Evolutionary conservation across 2,888 invertebrate genomes (phyloP).

Genomic region (Mesochorus sp.): DNA sequence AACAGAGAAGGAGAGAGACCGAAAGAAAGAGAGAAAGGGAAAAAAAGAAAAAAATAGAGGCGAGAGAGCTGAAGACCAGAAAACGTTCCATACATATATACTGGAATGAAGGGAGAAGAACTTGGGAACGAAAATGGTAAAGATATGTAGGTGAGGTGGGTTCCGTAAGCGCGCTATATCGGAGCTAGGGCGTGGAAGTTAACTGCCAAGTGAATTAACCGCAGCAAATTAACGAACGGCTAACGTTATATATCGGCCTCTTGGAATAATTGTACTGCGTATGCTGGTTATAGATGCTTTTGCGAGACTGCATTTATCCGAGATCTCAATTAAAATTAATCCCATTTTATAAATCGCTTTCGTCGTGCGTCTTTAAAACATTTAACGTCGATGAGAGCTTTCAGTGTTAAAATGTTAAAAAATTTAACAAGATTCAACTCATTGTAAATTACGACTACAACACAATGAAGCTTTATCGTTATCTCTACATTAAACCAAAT

Average conservation of each 20-base stretch:
- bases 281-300: neutral
- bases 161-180: slow-evolving; percentile 10
- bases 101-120: slow-evolving; percentile 13
- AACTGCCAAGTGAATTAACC: slow-evolving; percentile 64
- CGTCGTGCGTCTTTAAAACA: too few species aligned
- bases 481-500: too few species aligned
- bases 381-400: too few species aligned
- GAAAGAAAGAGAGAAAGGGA: neutral
- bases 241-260: slow-evolving; percentile 54
- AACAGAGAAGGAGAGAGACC: slow-evolving; percentile 4
- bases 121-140: slow-evolving; percentile 20
- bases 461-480: too few species aligned
- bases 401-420: too few species aligned
- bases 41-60: slow-evolving; percentile 13
- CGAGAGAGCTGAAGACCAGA: neutral
- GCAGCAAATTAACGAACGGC: slow-evolving; percentile 68
- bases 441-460: too few species aligned
- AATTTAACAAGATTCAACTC: too few species aligned
- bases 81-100: neutral
- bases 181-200: neutral
- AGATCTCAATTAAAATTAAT: slow-evolving; percentile 15
- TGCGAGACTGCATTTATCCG: slow-evolving; percentile 2
- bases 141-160: slow-evolving; percentile 27
- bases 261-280: slow-evolving; percentile 36
- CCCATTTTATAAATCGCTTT: neutral